Evolutionary conservation across 2,113 vertebrate species (phyloP), one percentile per base, ranked within the genome.

Genomic region (Apaloderma vittatum): DNA sequence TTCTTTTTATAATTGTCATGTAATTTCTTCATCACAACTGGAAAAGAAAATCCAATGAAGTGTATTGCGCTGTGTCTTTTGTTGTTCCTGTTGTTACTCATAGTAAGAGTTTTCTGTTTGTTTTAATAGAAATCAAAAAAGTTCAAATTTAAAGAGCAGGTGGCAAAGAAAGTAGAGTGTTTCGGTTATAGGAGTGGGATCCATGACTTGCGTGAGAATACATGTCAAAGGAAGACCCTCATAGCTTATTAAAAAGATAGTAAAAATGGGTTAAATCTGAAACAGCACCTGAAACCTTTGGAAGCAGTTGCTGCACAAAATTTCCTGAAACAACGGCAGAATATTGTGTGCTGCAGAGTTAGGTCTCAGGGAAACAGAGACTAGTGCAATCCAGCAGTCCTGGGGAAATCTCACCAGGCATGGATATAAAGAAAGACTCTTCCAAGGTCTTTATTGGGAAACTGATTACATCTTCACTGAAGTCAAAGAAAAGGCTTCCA

Each of bases 191-290:
- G 66, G 49, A 67, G 27, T 26, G 11, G 11, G 4, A 16, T 40
- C 11, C 14, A 11, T 32, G 62, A 52, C 15, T 75, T 92, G 8
- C 48, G 36, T 5, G 8, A 57, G 12, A 65, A 14, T 57, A 37
- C 7, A 11, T 2, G 4, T 37, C 2, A 2, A 52, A 12, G 27
- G 17, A 77, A 67, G 22, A 54, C 9, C 3, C 15, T 23, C 8
- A 14, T 8, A 23, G 1, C 6, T 87, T 52, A 15, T 54, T 71
- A n/a, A 75, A 92, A 36, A 79, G 12, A 22, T 0, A 3, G 9
- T 22, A 2, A 82, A 65, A 72, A 27, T 18, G 6, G 6, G 32
- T 72, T 45, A 81, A 75, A 17, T 36, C 24, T 67, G n/a, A 78
- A 87, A 62, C 7, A 49, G 13, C 26, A 46, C 14, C 3, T 40